Evolutionary conservation across 1,140 invertebrate genomes (phyloP), one percentile per base, ranked within the genome.

Genomic region (Chrysoperla carnea): DNA sequence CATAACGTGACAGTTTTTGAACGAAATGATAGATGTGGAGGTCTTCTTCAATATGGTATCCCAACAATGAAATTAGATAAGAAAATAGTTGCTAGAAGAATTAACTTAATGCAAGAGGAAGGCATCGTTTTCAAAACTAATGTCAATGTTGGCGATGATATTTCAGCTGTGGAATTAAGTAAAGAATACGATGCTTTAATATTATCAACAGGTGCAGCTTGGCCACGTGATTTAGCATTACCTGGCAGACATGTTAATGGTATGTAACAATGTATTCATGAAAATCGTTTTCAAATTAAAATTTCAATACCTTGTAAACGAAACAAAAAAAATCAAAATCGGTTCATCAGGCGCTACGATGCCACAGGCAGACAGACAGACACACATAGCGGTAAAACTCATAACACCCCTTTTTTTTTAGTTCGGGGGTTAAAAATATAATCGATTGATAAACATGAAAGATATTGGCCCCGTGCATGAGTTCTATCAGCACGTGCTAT

Each of bases 11-110:
- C 89, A 1, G 92, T 99, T 15, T 98, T 84, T 64, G 95, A 99
- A 61, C 72, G 94, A 42, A 97, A 98, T 62, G 92, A 98, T 62
- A 73, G 89, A 13, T 66, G 92, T 29, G 95, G 95, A 43, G 95
- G 95, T 1, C 69, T 99, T 6, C 67, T 99, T 8, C 86, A 94
- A 55, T 99, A 98, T 62, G 94, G 94, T 40, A 99, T 99, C 55
- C 94, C 94, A 28, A 92, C 88, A 0, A 97, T 98, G 90, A 98
- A 98, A 64, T 68, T 97, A 0, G 81, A 82, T 45, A 97, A 96
- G 63, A 75, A 83, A 47, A 85, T 94, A 43, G 89, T 99, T 2
- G 82, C 91, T 51, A 70, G 94, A 29, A 68, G 95, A 49, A 75
- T 98, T 4, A 75, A 87, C 50, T 66, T 99, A 17, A 69, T 99